Conservation (phyloP, 2,113 vertebrate species). For the Tautogolabrus adspersus region DNA sequence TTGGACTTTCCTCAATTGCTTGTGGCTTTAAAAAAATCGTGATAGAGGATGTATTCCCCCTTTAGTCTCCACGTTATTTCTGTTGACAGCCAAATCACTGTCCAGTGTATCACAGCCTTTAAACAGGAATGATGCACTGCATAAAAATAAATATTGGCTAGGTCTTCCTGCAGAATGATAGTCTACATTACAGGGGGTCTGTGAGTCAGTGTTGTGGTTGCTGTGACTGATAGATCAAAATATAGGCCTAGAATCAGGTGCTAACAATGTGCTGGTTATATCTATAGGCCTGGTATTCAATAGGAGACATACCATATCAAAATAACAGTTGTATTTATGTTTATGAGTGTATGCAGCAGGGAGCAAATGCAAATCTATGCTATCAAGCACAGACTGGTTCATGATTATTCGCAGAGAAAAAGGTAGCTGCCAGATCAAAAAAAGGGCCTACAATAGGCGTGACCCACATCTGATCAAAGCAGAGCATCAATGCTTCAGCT, state of each 20-base stretch:
- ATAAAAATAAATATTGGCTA: slow-evolving; percentile 39
- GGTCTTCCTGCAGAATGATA: background rate
- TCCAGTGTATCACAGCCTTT: slow-evolving; percentile 10
- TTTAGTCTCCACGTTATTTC: background rate
- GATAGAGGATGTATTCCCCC: background rate
- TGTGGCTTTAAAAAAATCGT: background rate
- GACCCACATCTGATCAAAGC: slow-evolving; percentile 36
- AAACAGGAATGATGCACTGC: slow-evolving; percentile 36
- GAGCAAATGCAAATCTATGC: background rate
- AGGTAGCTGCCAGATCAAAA: background rate
- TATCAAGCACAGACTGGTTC: background rate
- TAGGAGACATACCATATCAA: background rate
- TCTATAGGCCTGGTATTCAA: slow-evolving; percentile 2
- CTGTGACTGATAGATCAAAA: slow-evolving; percentile 2
- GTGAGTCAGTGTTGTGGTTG: slow-evolving; percentile 4
- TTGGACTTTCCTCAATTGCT: background rate
- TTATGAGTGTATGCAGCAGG: too few relatives aligned
- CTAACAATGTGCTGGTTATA: slow-evolving; percentile 10
- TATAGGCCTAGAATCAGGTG: slow-evolving; percentile 12
- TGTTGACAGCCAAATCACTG: slow-evolving; percentile 19
- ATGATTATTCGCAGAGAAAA: slow-evolving; percentile 1
- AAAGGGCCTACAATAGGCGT: background rate
- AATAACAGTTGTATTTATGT: too few relatives aligned
- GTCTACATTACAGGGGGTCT: background rate
- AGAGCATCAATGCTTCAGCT: background rate